Base-by-base conservation (phyloP, 2,797 vertebrate species). In the Argentina silus region DNA sequence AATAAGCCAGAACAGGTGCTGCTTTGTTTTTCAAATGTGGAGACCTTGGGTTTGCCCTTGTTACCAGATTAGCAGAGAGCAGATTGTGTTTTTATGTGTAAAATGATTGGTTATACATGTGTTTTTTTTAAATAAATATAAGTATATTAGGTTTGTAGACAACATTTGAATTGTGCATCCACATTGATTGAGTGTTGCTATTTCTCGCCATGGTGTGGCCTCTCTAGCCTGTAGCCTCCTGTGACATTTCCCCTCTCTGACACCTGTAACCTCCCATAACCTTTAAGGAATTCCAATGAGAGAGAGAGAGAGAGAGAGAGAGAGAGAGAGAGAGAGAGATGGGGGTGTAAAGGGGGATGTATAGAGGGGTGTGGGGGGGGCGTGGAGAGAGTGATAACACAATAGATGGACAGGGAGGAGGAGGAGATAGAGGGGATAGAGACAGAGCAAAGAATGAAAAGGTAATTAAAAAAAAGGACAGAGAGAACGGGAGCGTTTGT, bases 1-100 rank as follows among this genome's bases (percentile, higher is more conserved):
- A 83, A 81, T 78, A 83, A 86, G 73, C 65, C 79, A 55, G 59
- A 82, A 84, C 88, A 91, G 88, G 83, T 88, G 86, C 73, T 78
- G 78, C 57, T 84, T 60, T 83, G 85, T 87, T 86, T 85, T 74
- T 23, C 43, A 19, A 42, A 71, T 70, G 23, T 19, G 23, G 71
- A 3, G 76, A 55, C 74, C 69, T 75, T 69, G 63, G 53, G 27
- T 60, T 76, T 67, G 55, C 73, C 63, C 67, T 19, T 15, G 63
- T 55, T 11, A 55, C 56, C 23, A 14, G 64, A 51, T 19, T 27
- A 6, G 57, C 27, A 70, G 3, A 9, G 1, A 50, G 48, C 27
- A 36, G 48, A 50, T 14, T 62, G 44, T 66, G 56, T 53, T 72
- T 82, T 81, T 78, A 61, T 79, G 21, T 44, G 36, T 15, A 27